These are phyloP conservation scores for Yponomeuta sedellus DNA, from an alignment of 2,888 invertebrate genomes.

Conservation along the genomic window DNA sequence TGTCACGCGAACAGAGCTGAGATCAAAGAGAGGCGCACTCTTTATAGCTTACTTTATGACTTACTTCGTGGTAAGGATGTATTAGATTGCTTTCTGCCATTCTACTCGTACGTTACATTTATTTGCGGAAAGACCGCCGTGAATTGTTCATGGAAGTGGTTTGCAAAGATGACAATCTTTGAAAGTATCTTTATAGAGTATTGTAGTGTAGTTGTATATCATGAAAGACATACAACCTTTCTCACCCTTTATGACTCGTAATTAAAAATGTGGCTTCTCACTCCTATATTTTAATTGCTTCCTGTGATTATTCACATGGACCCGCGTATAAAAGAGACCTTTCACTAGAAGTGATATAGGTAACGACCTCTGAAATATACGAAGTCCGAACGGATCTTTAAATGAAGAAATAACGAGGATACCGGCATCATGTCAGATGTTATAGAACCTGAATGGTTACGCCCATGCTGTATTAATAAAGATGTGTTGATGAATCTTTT, in stretches of 20 bases:
- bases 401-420: not conserved
- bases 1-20: not conserved
- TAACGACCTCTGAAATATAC: not conserved
- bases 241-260: not conserved
- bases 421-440: not conserved
- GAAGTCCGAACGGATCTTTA: not conserved
- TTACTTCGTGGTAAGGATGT: not conserved
- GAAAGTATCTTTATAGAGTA: not conserved
- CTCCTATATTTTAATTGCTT: not conserved
- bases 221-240: too few relatives aligned
- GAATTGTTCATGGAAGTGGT: not conserved
- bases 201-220: not conserved
- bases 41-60: not conserved
- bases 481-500: not conserved
- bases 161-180: not conserved
- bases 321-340: not conserved
- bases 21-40: not conserved
- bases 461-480: not conserved
- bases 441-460: not conserved
- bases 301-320: not conserved
- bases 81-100: not conserved
- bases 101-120: not conserved
- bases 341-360: not conserved
- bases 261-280: not conserved
- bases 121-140: not conserved